Conservation (phyloP, 2,888 invertebrate genomes). For the Drosophila koepferae region DNA sequence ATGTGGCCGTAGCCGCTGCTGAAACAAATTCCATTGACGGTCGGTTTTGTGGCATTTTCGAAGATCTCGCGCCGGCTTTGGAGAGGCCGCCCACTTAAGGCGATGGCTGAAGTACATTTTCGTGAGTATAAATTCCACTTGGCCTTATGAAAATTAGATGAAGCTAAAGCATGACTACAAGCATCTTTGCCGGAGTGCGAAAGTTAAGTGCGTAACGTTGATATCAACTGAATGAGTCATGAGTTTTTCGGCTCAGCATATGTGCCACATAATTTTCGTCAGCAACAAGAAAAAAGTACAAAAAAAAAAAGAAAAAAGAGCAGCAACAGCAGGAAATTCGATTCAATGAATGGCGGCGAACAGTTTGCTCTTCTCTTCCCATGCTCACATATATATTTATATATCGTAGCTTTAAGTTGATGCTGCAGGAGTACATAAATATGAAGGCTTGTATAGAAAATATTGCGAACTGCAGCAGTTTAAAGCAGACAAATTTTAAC, state of each 20-base stretch:
- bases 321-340: slow-evolving; percentile 17
- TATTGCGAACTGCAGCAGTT: slow-evolving; percentile 39
- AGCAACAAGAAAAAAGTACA: not conserved
- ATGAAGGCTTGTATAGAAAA: slow-evolving; percentile 12
- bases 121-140: slow-evolving; percentile 67
- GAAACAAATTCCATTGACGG: slow-evolving; percentile 48
- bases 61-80: slow-evolving; percentile 10
- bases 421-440: slow-evolving; percentile 16
- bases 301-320: not conserved
- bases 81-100: slow-evolving; percentile 52
- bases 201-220: slow-evolving; percentile 72
- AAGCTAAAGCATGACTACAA: slow-evolving; percentile 51
- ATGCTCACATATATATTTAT: not conserved
- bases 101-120: slow-evolving; percentile 41
- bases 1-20: slow-evolving; percentile 17
- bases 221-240: slow-evolving; percentile 55
- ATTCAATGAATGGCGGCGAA: slow-evolving; percentile 23
- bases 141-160: slow-evolving; percentile 75
- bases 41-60: slow-evolving; percentile 38
- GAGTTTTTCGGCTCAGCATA: slow-evolving; percentile 30
- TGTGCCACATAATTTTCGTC: slow-evolving; percentile 54
- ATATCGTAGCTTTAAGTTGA: slow-evolving; percentile 28
- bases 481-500: slow-evolving; percentile 61
- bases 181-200: slow-evolving; percentile 46
- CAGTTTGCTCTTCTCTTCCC: slow-evolving; percentile 27